A percentile compares a stretch with the other conserved stretches of the same genome.
These are phyloP conservation scores for Phainopepla nitens DNA, from an alignment of 2,113 vertebrate species.

Conservation along the genomic window DNA sequence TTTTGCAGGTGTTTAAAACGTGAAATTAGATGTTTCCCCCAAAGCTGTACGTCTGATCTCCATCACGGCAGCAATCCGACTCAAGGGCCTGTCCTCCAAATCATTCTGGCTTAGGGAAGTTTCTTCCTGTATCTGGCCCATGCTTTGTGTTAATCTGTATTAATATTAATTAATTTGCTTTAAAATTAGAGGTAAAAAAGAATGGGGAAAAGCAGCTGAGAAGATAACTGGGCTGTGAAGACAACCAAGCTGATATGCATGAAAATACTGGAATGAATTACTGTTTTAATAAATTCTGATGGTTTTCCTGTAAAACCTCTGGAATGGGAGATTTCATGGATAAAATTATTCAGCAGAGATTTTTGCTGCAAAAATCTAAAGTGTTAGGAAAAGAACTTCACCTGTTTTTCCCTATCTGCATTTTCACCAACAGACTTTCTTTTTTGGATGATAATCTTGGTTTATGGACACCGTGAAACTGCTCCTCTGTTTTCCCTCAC, in stretches of 20 bases:
- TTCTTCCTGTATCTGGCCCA: neutral
- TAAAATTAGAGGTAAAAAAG: neutral
- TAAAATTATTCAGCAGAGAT: neutral
- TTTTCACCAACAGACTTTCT: neutral
- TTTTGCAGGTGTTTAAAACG: constrained; percentile 41
- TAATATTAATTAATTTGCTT: neutral
- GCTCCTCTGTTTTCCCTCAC: neutral
- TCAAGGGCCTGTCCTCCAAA: neutral
- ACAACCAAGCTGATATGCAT: neutral
- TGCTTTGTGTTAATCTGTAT: neutral
- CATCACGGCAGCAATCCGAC: neutral
- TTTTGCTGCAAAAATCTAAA: neutral
- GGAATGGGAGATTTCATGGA: neutral
- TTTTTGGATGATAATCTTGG: neutral
- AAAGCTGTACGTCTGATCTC: neutral
- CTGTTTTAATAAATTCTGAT: neutral
- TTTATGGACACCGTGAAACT: neutral
- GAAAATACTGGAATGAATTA: neutral
- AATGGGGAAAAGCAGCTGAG: neutral
- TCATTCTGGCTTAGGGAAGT: neutral
- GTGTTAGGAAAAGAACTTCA: neutral
- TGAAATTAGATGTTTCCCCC: constrained; percentile 38
- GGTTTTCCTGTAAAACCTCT: neutral
- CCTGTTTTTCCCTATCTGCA: neutral
- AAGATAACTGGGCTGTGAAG: neutral